phyloP scores from a whole-genome alignment of 1,140 invertebrate genomes.

The Rhyzopertha dominica region DNA sequence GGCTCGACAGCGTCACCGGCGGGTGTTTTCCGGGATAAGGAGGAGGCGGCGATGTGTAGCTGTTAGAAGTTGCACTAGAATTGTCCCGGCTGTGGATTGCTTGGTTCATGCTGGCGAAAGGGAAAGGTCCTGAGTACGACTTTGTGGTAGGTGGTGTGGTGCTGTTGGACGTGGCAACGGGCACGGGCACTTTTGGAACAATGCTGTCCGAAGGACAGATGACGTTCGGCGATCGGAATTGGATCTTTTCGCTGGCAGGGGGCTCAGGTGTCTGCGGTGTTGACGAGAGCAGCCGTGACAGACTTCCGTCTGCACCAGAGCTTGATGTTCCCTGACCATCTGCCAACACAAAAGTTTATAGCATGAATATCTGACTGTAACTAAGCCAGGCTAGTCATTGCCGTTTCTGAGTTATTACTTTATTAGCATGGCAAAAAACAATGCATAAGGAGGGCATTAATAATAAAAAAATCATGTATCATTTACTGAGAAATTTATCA shows the following conservation, averaged over 20 bases:
- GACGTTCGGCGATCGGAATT: constrained; percentile 77
- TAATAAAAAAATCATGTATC: too few species aligned
- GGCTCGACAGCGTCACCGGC: constrained; percentile 73
- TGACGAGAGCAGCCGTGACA: constrained; percentile 23
- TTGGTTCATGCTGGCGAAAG: constrained; percentile 87
- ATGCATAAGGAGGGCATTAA: too few species aligned
- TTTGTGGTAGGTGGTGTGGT: constrained; percentile 47
- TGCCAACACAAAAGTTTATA: constrained; percentile 24
- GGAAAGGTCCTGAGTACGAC: constrained; percentile 61
- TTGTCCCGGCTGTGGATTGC: constrained; percentile 55
- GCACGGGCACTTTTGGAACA: constrained; percentile 47
- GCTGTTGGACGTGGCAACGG: constrained; percentile 57
- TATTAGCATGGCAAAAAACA: too few species aligned
- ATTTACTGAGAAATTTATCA: too few species aligned
- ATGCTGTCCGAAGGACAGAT: constrained; percentile 74
- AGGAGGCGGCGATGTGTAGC: constrained; percentile 39
- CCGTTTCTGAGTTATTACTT: too few species aligned
- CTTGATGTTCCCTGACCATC: constrained; percentile 6
- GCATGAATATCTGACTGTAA: too few species aligned
- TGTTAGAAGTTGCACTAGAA: constrained; percentile 43
- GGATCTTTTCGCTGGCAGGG: constrained; percentile 38
- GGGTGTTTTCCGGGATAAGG: constrained; percentile 47
- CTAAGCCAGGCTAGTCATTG: too few species aligned
- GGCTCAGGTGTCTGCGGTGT: too few species aligned
- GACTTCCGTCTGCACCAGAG: constrained; percentile 14